These are phyloP conservation scores for Lasioglossum baleicum DNA, from an alignment of 1,140 invertebrate species.

Conservation along the genomic window DNA sequence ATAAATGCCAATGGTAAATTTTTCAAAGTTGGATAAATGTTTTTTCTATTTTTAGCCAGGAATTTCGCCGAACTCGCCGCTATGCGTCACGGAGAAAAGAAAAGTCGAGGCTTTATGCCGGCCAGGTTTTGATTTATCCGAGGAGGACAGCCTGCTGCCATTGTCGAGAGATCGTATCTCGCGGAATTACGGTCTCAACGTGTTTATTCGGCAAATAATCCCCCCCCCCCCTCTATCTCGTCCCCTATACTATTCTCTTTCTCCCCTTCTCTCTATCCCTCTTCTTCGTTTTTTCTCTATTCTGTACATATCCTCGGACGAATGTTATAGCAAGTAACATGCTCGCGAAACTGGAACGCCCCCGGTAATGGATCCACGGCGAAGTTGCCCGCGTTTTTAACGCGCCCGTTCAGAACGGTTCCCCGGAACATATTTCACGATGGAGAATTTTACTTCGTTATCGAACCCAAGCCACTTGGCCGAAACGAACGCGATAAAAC, in stretches of 20 bases:
- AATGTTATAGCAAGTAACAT: neutral
- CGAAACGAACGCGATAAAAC: slow-evolving; percentile 23
- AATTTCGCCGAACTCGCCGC: no score
- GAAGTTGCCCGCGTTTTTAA: neutral
- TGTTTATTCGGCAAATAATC: slow-evolving; percentile 31
- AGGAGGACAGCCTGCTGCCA: slow-evolving; percentile 9
- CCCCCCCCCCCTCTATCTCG: neutral
- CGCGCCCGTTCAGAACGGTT: no score
- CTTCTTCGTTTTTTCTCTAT: no score
- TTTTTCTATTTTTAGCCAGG: no score
- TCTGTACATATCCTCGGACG: neutral
- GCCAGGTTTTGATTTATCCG: slow-evolving; percentile 35
- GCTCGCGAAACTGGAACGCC: neutral
- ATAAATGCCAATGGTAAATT: no score
- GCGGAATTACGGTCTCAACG: slow-evolving; percentile 12
- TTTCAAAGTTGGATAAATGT: no score
- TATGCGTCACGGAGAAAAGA: neutral
- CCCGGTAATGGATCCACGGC: neutral
- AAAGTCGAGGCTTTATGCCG: slow-evolving; percentile 30
- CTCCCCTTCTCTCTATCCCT: neutral
- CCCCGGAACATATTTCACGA: neutral
- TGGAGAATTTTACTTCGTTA: neutral
- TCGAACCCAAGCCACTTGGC: neutral
- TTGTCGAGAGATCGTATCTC: slow-evolving; percentile 27
- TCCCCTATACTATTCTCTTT: no score